Base-by-base conservation (phyloP, 2,888 invertebrate species). In the Drosophila vallismaia region DNA sequence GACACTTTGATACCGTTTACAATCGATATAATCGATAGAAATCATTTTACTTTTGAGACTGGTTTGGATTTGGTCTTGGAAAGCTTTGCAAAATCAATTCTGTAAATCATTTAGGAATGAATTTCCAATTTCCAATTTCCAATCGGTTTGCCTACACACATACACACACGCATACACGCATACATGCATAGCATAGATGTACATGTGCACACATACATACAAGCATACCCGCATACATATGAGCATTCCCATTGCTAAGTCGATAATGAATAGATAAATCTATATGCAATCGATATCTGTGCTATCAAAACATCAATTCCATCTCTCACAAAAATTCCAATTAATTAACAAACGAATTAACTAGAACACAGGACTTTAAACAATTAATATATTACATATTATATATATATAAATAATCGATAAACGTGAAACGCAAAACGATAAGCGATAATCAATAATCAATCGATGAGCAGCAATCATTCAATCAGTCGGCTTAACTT, bases 231-330 rank as follows among this genome's bases (percentile, higher is more conserved):
- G 52, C 58, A 72, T 54, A 82, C 74, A 82, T 81, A 85, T 82
- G 85, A 82, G 85, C 82, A 82, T 82, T 85, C 82, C 71, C 82
- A 85, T 85, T 81, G 85, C 71, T 85, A 82, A 82, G 85, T 82
- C 81, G 81, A 82, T 84, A 77, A 75, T 66, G 64, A 49, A 56
- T 57, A 71, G 49, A 69, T 46, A 24, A 49, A 63, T 42, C 63
- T 28, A 56, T 51, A 26, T 55, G 9, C 33, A 63, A 53, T 49
- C 48, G 53, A 66, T 52, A 63, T 66, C 40, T 45, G 38, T 59
- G 38, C 50, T 50, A 59, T 59, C 51, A 51, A 36, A 63, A 26
- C 64, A 66, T 63, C 53, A 38, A 64, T 31, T 8, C 48, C 64
- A 66, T 66, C 48, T 14, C 40, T 66, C 64, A 66, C 48, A 52